Conservation (phyloP, 1,140 invertebrate genomes). For the Diorhabda sublineata region DNA sequence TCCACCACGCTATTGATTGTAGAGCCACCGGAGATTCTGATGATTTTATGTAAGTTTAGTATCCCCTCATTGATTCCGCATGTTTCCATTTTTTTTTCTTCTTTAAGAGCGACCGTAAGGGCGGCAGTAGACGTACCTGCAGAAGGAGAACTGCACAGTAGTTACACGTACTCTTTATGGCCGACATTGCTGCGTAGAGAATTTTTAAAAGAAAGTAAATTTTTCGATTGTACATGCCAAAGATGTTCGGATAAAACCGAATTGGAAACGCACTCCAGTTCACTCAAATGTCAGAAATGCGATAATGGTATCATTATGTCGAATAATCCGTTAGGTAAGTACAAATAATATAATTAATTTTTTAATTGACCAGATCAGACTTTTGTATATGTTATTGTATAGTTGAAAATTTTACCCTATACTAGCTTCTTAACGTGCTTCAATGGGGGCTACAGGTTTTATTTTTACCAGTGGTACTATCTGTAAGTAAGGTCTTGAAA, state of each 20-base stretch:
- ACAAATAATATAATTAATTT: not conserved
- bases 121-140: slow-evolving; percentile 61
- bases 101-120: slow-evolving; percentile 62
- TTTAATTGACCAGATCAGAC: not conserved
- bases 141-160: slow-evolving; percentile 62
- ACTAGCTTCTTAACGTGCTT: too few species aligned
- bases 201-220: slow-evolving; percentile 68
- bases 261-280: slow-evolving; percentile 69
- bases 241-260: slow-evolving; percentile 74
- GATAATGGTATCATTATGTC: slow-evolving; percentile 64
- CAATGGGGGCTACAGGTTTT: too few species aligned
- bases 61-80: not conserved
- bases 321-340: slow-evolving; percentile 62
- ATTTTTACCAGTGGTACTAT: too few species aligned
- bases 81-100: not conserved
- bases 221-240: slow-evolving; percentile 68
- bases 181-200: slow-evolving; percentile 68
- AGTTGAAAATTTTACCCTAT: too few species aligned
- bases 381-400: too few species aligned
- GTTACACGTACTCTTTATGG: slow-evolving; percentile 73
- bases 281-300: slow-evolving; percentile 71
- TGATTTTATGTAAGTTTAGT: slow-evolving; percentile 47
- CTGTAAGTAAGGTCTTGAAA: too few species aligned
- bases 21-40: slow-evolving; percentile 50
- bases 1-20: slow-evolving; percentile 63